Evolutionary conservation across 2,797 vertebrate species (phyloP), one percentile per base, ranked within the genome.

Genomic region (Bovichtus variegatus): DNA sequence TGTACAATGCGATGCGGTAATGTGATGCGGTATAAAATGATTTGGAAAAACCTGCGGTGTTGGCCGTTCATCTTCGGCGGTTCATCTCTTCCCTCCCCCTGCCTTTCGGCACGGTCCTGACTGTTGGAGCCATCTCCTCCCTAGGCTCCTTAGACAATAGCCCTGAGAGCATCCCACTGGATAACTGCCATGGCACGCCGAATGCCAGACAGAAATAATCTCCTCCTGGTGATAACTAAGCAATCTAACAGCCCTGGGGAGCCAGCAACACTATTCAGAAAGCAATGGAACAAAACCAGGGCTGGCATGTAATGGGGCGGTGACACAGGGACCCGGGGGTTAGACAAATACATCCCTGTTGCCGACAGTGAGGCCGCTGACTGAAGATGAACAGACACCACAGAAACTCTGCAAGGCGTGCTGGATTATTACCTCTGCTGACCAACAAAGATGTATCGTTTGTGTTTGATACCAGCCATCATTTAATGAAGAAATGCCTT

Each of bases 131-230:
- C 3, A 41, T 83, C 69, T 75, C 67, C 62, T 80, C 75, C 70
- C 72, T 9, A 51, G 64, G 84, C 79, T n/a, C 70, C 66, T 80
- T 55, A 85, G 83, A 94, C 90, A 93, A 91, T 83, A 82, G 80
- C 75, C 86, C 76, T 47, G 63, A 21, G 53, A 85, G 85, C 74
- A 47, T 75, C 81, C 61, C 77, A 34, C 85, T 88, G 90, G 86
- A 88, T 79, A 83, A 87, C 91, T 89, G 91, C 91, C 92, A 93
- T 34, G 40, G 59, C 71, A 66, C 40, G 69, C 82, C 69, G 68
- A 87, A 89, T 80, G 82, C 59, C 81, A 85, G 78, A 88, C 82
- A 89, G 82, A 85, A 90, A 91, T 92, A 90, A 93, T 93, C 90
- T 90, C 85, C 86, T 91, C 49, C 76, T 53, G 70, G 80, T 85